Percentiles rank a stretch among this genome's conserved stretches.
phyloP scores from a whole-genome alignment of 2,113 vertebrate genomes.

The Marcusenius ussheri region DNA sequence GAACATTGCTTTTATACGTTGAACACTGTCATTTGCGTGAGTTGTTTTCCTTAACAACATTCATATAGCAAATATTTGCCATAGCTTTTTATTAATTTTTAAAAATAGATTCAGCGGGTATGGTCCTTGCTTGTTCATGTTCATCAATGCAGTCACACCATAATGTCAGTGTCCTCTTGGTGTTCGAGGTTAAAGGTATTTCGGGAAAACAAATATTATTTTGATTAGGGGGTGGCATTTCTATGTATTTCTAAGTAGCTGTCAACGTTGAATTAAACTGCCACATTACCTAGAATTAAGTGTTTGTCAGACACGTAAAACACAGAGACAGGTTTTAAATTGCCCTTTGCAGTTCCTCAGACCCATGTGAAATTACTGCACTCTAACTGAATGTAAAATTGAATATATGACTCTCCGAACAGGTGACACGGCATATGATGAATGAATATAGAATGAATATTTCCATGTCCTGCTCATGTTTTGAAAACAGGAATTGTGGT shows the following conservation, averaged over 20 bases:
- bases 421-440: background rate
- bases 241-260: slow-evolving; percentile 7
- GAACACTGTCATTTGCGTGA: background rate
- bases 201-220: slow-evolving; percentile 7
- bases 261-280: background rate
- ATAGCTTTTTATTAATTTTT: background rate
- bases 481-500: background rate
- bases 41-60: background rate
- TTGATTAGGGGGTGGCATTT: background rate
- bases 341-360: background rate
- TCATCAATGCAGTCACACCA: background rate
- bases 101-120: background rate
- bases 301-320: background rate
- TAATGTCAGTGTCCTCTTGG: background rate
- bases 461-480: background rate
- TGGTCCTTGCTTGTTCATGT: background rate
- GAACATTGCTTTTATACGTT: background rate
- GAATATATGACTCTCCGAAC: background rate
- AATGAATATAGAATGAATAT: slow-evolving; percentile 1
- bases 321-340: slow-evolving; percentile 1
- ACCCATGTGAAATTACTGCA: background rate
- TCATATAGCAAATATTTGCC: background rate
- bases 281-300: slow-evolving; percentile 4
- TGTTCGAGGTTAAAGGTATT: background rate
- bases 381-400: slow-evolving; percentile 4